Percentiles rank a stretch among this genome's conserved stretches.
Evolutionary conservation across 2,113 vertebrate species (phyloP).

Genomic region (Antechinus stuartii): DNA sequence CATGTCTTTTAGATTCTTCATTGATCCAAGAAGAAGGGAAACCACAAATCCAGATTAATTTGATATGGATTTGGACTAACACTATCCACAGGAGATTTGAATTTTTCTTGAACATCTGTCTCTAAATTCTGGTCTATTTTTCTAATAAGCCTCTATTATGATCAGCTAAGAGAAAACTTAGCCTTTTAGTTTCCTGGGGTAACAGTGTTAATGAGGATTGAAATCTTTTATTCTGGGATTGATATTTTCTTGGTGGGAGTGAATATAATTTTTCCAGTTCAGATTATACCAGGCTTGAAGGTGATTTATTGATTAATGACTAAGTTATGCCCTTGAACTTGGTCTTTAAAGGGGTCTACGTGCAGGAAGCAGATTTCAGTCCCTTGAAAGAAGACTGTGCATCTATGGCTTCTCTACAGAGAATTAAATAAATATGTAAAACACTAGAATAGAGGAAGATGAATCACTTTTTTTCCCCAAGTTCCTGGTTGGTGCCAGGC

Average conservation of each 20-base stretch:
- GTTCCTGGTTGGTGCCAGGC: neutral
- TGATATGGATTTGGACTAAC: neutral
- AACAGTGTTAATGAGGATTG: neutral
- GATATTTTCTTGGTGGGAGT: neutral
- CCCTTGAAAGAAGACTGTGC: neutral
- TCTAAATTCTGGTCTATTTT: neutral
- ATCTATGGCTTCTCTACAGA: neutral
- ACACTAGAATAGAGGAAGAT: neutral
- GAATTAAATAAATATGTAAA: neutral
- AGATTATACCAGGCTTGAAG: neutral
- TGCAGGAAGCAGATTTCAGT: neutral
- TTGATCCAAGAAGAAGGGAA: conserved; percentile 11
- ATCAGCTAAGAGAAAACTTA: neutral
- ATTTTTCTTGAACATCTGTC: conserved; percentile 1
- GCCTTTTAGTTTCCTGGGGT: conserved; percentile 31
- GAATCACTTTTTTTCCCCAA: neutral
- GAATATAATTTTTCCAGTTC: neutral
- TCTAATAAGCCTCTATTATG: conserved; percentile 3
- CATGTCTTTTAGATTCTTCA: neutral
- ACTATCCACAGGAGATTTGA: neutral
- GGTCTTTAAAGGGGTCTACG: neutral
- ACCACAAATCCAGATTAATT: neutral
- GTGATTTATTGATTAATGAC: neutral
- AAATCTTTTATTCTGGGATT: neutral
- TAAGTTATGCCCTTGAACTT: neutral